phyloP scores from a whole-genome alignment of 2,113 vertebrate species.

The Heptranchias perlo region DNA sequence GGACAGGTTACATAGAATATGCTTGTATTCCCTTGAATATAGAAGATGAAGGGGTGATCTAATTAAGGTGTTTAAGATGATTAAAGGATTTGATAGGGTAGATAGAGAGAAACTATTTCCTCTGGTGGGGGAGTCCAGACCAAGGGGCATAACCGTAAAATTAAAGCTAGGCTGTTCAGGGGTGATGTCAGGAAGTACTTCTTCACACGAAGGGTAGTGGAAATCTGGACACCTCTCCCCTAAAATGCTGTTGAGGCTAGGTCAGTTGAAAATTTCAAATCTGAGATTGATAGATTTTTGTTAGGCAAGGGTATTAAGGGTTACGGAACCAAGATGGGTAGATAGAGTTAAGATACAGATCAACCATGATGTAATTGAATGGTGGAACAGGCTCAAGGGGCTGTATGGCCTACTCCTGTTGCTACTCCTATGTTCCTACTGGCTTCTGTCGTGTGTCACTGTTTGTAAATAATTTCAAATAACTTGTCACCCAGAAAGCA shows the following conservation, averaged over 20 bases:
- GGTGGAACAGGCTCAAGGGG: background rate
- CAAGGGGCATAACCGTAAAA: background rate
- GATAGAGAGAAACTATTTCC: background rate
- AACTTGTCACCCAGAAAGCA: background rate
- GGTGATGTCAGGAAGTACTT: background rate
- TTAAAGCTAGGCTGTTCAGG: background rate
- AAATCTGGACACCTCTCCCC: background rate
- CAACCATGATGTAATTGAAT: background rate
- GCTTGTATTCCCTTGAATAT: background rate
- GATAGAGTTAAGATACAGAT: background rate
- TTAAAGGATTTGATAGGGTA: background rate
- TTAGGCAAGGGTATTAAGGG: background rate
- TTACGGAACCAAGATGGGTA: background rate
- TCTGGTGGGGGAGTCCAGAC: background rate
- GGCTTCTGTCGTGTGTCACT: background rate
- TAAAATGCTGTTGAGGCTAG: background rate
- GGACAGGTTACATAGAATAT: background rate
- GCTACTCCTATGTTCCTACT: background rate
- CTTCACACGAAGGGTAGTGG: background rate
- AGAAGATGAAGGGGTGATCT: background rate
- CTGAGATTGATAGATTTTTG: too few relatives aligned
- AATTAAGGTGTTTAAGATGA: background rate
- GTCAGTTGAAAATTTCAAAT: background rate
- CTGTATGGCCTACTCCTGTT: background rate
- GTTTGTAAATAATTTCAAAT: background rate